Conservation (phyloP, 2,797 vertebrate genomes). For the Sphaeramia orbicularis region DNA sequence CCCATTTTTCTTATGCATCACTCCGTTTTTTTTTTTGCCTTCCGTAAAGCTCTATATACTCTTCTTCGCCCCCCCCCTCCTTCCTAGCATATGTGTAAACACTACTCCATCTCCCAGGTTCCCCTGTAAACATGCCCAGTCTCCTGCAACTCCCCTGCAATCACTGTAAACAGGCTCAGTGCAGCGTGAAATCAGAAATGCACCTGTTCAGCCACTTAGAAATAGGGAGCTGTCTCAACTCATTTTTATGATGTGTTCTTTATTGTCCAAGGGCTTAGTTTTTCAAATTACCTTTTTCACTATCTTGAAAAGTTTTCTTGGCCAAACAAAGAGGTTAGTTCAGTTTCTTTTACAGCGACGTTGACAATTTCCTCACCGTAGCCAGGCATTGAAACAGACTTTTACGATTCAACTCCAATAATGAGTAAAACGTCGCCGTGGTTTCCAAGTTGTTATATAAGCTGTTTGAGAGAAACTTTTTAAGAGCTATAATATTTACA, state of each 20-base stretch:
- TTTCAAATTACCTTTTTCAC: constrained; percentile 72
- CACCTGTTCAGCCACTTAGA: constrained; percentile 88
- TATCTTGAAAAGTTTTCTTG: constrained; percentile 68
- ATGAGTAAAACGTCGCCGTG: constrained; percentile 54
- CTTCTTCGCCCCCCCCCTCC: constrained; percentile 55
- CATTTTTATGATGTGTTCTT: constrained; percentile 85
- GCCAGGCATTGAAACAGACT: constrained; percentile 39
- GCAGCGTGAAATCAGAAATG: constrained; percentile 86
- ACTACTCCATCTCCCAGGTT: constrained; percentile 79
- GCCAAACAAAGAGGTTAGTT: constrained; percentile 65
- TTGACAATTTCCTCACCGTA: constrained; percentile 53
- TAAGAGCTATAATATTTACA: constrained; percentile 2
- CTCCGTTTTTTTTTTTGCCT: constrained; percentile 35
- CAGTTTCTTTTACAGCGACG: constrained; percentile 47
- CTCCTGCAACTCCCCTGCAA: constrained; percentile 81
- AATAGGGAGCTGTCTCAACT: constrained; percentile 82
- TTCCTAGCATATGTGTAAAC: constrained; percentile 75
- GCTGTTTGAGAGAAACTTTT: constrained; percentile 1
- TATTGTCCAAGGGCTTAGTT: constrained; percentile 78
- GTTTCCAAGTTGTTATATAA: constrained; percentile 30
- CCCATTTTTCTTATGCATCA: constrained; percentile 59
- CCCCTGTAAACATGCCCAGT: constrained; percentile 82
- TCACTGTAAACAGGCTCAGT: constrained; percentile 85
- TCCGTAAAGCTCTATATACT: constrained; percentile 34
- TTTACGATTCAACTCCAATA: constrained; percentile 40